phyloP scores from a whole-genome alignment of 2,113 vertebrate genomes.

The Urocolius indicus region DNA sequence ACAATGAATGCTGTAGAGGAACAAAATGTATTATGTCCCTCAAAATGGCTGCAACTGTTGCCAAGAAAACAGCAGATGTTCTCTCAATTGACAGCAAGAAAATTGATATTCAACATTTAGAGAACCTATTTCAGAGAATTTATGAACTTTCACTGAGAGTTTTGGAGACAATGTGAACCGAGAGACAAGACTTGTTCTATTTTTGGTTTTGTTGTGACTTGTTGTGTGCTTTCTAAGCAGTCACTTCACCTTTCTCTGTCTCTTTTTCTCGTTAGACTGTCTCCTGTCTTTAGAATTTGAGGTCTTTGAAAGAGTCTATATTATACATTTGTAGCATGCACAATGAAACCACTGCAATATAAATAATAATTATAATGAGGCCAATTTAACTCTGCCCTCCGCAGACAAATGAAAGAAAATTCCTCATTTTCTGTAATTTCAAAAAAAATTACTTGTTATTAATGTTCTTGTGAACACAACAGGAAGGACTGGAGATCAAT shows the following conservation, averaged over 20 bases:
- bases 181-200: not conserved
- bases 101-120: not conserved
- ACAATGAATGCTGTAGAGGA: not conserved
- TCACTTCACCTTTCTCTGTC: slow-evolving; percentile 2
- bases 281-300: slow-evolving; percentile 7
- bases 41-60: not conserved
- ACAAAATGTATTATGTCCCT: not conserved
- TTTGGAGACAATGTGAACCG: not conserved
- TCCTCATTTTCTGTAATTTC: slow-evolving; percentile 57
- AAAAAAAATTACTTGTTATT: slow-evolving; percentile 54
- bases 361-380: slow-evolving; percentile 49
- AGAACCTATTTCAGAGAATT: slow-evolving; percentile 18
- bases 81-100: not conserved
- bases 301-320: not conserved
- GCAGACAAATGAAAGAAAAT: slow-evolving; percentile 42
- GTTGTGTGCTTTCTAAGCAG: not conserved
- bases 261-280: not conserved
- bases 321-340: not conserved
- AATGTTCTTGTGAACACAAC: slow-evolving; percentile 40
- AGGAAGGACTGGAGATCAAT: slow-evolving; percentile 25
- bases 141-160: not conserved
- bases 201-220: slow-evolving; percentile 15
- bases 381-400: slow-evolving; percentile 15
- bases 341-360: slow-evolving; percentile 30
- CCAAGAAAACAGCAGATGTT: slow-evolving; percentile 60